Evolutionary conservation across 2,797 vertebrate genomes (phyloP).

Genomic region (Danio choprae): DNA sequence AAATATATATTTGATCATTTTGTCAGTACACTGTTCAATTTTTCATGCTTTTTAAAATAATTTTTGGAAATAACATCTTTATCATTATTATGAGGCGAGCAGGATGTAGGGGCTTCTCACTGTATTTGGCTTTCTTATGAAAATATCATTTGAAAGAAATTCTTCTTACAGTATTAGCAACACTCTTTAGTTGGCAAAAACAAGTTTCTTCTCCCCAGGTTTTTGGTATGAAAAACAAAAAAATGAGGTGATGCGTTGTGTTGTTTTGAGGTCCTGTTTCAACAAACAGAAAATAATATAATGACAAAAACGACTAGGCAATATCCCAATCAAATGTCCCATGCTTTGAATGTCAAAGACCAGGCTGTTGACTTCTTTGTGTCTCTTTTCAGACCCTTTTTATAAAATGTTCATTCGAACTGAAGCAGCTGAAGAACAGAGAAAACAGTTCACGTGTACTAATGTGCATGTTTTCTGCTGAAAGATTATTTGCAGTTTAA

Average conservation of each 20-base stretch:
- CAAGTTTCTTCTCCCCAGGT: conserved; percentile 85
- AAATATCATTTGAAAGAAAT: background rate
- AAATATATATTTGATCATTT: background rate
- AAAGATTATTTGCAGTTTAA: conserved; percentile 62
- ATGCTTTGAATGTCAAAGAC: conserved; percentile 81
- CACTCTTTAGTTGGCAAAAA: conserved; percentile 66
- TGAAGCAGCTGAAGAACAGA: conserved; percentile 75
- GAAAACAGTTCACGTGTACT: conserved; percentile 66
- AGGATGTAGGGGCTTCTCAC: background rate
- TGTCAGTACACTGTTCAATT: background rate
- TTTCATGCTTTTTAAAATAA: background rate
- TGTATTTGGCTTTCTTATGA: conserved; percentile 30
- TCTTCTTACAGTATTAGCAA: conserved; percentile 24
- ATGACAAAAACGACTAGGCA: conserved; percentile 76
- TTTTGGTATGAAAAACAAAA: conserved; percentile 82
- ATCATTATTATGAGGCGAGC: background rate
- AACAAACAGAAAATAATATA: conserved; percentile 87
- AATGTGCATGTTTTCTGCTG: conserved; percentile 70
- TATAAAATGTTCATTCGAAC: conserved; percentile 69
- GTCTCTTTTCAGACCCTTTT: conserved; percentile 72
- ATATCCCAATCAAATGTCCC: conserved; percentile 69
- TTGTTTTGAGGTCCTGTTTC: conserved; percentile 87
- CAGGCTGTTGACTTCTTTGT: conserved; percentile 64
- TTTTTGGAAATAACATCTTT: background rate
- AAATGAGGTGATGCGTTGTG: conserved; percentile 89